These are phyloP conservation scores for Agonopterix heracliana DNA, from an alignment of 2,888 invertebrate species.

Conservation along the genomic window DNA sequence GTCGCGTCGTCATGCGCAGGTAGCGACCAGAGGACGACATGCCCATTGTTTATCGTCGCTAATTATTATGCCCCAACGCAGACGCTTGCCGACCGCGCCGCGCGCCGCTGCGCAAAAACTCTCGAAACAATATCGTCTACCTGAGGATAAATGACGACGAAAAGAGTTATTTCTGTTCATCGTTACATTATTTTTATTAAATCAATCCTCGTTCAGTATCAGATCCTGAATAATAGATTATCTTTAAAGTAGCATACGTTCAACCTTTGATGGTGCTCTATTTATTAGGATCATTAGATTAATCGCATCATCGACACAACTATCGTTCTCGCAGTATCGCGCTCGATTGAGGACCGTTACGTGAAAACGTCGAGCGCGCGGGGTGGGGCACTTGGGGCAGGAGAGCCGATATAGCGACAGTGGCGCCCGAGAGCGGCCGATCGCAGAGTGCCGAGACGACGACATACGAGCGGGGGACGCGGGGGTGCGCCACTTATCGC, in stretches of 20 bases:
- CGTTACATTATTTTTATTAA: conserved; percentile 7
- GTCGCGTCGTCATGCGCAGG: conserved; percentile 54
- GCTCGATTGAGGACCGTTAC: conserved; percentile 73
- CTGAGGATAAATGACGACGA: conserved; percentile 30
- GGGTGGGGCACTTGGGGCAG: conserved; percentile 47
- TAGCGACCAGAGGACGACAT: conserved; percentile 69
- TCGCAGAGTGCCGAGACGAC: conserved; percentile 65
- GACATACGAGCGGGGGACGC: conserved; percentile 64
- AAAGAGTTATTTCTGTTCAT: conserved; percentile 21
- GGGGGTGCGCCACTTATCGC: conserved; percentile 76
- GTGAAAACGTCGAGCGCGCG: conserved; percentile 70
- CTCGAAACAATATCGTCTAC: conserved; percentile 38
- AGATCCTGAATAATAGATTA: no score
- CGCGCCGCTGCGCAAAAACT: conserved; percentile 51
- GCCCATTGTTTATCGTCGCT: conserved; percentile 73
- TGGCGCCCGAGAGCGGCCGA: conserved; percentile 68
- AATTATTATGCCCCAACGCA: conserved; percentile 71
- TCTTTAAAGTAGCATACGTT: no score
- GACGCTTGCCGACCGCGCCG: conserved; percentile 39
- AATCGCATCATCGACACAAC: conserved; percentile 52
- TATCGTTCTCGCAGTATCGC: conserved; percentile 67
- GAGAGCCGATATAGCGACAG: conserved; percentile 61
- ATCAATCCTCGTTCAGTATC: background rate
- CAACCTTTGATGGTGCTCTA: conserved; percentile 23
- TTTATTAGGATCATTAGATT: conserved; percentile 36